phyloP scores from a whole-genome alignment of 2,888 invertebrate species.

The Microchrysa polita region DNA sequence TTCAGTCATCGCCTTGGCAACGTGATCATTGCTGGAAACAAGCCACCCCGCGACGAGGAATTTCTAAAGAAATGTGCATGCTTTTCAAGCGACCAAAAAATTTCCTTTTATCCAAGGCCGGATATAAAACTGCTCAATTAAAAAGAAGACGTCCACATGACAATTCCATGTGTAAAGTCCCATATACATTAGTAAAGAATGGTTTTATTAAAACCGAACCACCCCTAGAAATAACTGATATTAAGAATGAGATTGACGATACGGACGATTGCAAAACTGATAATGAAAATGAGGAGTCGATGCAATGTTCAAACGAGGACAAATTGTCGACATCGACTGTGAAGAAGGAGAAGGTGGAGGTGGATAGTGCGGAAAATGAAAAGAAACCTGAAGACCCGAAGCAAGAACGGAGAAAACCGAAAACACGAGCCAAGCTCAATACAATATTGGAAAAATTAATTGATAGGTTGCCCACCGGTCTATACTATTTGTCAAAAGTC shows the following conservation, averaged over 20 bases:
- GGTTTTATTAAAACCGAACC: slow-evolving; percentile 42
- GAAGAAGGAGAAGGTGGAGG: neutral
- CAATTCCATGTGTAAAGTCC: slow-evolving; percentile 56
- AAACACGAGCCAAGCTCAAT: slow-evolving; percentile 61
- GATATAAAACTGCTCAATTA: slow-evolving; percentile 55
- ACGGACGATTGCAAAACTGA: slow-evolving; percentile 36
- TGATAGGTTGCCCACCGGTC: slow-evolving; percentile 59
- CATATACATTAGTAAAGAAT: slow-evolving; percentile 51
- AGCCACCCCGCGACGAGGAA: slow-evolving; percentile 76
- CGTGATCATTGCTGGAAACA: slow-evolving; percentile 92
- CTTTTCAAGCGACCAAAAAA: slow-evolving; percentile 62
- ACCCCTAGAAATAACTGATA: slow-evolving; percentile 45
- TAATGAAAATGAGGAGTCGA: slow-evolving; percentile 45
- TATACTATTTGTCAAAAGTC: slow-evolving; percentile 57
- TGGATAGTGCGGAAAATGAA: slow-evolving; percentile 48
- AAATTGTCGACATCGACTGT: neutral
- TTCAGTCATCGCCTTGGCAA: slow-evolving; percentile 91
- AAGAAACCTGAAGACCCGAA: slow-evolving; percentile 44
- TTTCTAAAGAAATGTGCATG: slow-evolving; percentile 78
- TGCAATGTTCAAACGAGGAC: slow-evolving; percentile 39
- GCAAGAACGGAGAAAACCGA: slow-evolving; percentile 48
- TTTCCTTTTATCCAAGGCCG: slow-evolving; percentile 59
- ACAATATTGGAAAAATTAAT: slow-evolving; percentile 63
- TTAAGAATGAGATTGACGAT: slow-evolving; percentile 41
- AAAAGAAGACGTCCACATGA: slow-evolving; percentile 78